These are phyloP conservation scores for Erinaceus europaeus DNA, from an alignment of 2,113 vertebrate genomes.

Conservation along the genomic window DNA sequence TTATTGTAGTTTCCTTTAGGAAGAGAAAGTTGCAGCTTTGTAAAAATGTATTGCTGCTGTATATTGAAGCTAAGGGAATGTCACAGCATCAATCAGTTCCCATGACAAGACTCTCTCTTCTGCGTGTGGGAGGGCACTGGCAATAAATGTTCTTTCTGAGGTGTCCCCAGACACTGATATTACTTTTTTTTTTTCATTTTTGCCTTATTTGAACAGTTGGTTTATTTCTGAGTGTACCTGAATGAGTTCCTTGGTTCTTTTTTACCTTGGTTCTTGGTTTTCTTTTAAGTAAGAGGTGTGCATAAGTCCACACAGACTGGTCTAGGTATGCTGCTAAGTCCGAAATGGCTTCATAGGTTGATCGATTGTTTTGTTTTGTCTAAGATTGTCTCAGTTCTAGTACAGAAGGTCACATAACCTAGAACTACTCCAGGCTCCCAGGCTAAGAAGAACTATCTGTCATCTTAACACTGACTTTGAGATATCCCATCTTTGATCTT, in stretches of 20 bases:
- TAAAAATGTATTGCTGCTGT: not conserved
- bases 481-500: not conserved
- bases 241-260: not conserved
- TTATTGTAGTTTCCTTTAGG: constrained; percentile 39
- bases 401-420: not conserved
- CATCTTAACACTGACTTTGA: not conserved
- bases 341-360: not conserved
- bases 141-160: not conserved
- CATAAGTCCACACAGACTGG: not conserved
- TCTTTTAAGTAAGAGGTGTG: not conserved
- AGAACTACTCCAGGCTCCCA: not conserved
- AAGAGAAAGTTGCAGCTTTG: constrained; percentile 20
- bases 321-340: not conserved
- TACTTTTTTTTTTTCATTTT: not conserved
- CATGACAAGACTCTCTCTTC: not conserved
- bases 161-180: not conserved
- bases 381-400: not conserved
- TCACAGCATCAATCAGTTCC: not conserved
- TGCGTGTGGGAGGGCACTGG: not conserved
- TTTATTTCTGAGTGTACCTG: constrained; percentile 41
- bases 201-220: not conserved
- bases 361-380: not conserved
- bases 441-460: not conserved
- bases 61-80: constrained; percentile 9
- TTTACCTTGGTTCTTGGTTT: not conserved